These are phyloP conservation scores for Sarcophilus harrisii DNA, from an alignment of 2,797 vertebrate genomes.

Conservation along the genomic window DNA sequence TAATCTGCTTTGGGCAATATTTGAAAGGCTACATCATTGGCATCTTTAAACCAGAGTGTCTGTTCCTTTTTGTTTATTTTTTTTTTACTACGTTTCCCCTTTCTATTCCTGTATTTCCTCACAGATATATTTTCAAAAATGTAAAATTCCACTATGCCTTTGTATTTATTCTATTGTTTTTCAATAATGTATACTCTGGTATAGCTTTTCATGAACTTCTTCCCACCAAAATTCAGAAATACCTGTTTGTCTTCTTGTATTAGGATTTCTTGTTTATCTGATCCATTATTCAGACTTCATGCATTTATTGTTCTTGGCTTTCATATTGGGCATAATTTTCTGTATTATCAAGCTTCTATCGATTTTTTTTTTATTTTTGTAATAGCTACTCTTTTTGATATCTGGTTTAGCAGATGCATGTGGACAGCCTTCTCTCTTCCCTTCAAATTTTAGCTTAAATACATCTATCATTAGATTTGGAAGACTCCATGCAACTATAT, in stretches of 20 bases:
- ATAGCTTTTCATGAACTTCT: background rate
- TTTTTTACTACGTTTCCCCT: background rate
- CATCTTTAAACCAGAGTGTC: background rate
- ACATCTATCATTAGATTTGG: background rate
- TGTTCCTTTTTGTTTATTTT: background rate
- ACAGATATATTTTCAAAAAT: background rate
- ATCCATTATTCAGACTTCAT: background rate
- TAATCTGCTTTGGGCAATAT: background rate
- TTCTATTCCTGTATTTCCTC: background rate
- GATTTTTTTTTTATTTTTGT: background rate
- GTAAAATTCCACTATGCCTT: background rate
- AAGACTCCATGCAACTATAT: background rate
- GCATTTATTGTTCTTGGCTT: background rate
- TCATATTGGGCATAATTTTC: background rate
- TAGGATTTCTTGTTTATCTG: background rate
- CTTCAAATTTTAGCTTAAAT: background rate
- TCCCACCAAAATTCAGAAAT: background rate
- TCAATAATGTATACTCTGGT: background rate
- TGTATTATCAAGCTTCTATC: background rate
- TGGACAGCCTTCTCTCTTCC: background rate
- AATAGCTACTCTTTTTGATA: background rate
- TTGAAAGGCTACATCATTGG: background rate
- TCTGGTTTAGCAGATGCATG: background rate
- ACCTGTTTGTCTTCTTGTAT: background rate
- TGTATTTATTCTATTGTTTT: background rate